phyloP scores from a whole-genome alignment of 2,888 invertebrate genomes.

The Hololepta plana region DNA sequence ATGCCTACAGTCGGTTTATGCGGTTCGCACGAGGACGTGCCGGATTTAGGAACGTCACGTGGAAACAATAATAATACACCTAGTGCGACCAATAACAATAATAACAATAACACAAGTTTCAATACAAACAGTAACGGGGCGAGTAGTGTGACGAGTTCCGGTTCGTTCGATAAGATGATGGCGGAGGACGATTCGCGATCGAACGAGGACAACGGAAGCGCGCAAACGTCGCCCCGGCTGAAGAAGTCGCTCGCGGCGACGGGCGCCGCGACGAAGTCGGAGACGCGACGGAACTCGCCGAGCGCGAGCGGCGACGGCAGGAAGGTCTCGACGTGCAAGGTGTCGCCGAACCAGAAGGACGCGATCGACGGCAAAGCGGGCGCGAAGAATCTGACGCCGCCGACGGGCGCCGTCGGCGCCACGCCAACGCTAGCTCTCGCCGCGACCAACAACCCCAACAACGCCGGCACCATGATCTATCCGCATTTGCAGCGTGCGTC shows the following conservation, averaged over 20 bases:
- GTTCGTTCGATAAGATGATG: constrained; percentile 53
- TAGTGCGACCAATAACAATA: constrained; percentile 53
- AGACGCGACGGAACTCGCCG: constrained; percentile 33
- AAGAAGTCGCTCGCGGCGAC: constrained; percentile 29
- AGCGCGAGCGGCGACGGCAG: constrained; percentile 28
- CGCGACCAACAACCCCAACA: constrained; percentile 33
- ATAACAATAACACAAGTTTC: constrained; percentile 31
- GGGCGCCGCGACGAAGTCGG: constrained; percentile 30
- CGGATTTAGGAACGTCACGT: constrained; percentile 42
- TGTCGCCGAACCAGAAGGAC: constrained; percentile 24
- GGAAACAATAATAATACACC: constrained; percentile 66
- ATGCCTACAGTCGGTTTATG: constrained; percentile 45
- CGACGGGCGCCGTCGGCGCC: constrained; percentile 32
- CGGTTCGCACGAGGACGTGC: constrained; percentile 47
- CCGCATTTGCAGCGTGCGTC: constrained; percentile 44
- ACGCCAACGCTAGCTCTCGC: constrained; percentile 35
- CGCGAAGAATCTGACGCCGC: constrained; percentile 42
- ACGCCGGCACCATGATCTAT: constrained; percentile 29
- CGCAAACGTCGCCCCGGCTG: constrained; percentile 34
- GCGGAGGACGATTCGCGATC: constrained; percentile 60
- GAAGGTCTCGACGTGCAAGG: constrained; percentile 33
- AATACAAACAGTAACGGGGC: constrained; percentile 61
- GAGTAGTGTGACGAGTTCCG: constrained; percentile 45
- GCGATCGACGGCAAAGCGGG: constrained; percentile 40
- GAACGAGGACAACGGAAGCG: constrained; percentile 42